Conservation (phyloP, 2,888 invertebrate species). For the Drosophila ochracea region DNA sequence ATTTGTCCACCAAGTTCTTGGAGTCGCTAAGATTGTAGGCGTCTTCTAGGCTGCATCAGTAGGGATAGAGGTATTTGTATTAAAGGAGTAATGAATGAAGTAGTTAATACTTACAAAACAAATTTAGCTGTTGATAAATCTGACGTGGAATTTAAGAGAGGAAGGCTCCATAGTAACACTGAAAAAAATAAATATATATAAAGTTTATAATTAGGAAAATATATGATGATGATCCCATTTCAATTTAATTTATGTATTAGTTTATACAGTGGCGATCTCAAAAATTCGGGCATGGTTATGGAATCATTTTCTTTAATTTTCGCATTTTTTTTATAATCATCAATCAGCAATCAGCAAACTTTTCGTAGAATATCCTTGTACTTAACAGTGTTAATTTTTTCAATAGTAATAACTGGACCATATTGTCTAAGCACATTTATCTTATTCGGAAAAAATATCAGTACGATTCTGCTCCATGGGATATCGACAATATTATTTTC, state of each 20-base stretch:
- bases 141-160: constrained; percentile 85
- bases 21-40: constrained; percentile 77
- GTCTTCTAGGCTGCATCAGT: constrained; percentile 75
- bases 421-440: neutral
- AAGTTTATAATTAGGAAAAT: constrained; percentile 17
- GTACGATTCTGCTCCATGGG: too few relatives aligned
- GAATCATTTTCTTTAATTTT: neutral
- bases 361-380: neutral
- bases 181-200: constrained; percentile 16
- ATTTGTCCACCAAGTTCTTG: constrained; percentile 70
- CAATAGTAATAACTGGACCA: neutral
- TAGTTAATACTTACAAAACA: constrained; percentile 65
- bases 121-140: constrained; percentile 86
- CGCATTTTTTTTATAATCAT: too few relatives aligned
- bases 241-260: neutral
- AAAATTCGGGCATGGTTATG: too few relatives aligned
- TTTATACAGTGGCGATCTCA: neutral
- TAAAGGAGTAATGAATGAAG: neutral
- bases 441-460: neutral
- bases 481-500: too few relatives aligned
- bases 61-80: neutral
- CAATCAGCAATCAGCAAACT: neutral
- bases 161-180: constrained; percentile 86
- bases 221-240: neutral
- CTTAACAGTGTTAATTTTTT: neutral